Percentiles rank a stretch among this genome's conserved stretches.
These are phyloP conservation scores for Hydrozoanthus gracilis DNA, from an alignment of 92 coral and sea anemone genomes.

Conservation along the genomic window DNA sequence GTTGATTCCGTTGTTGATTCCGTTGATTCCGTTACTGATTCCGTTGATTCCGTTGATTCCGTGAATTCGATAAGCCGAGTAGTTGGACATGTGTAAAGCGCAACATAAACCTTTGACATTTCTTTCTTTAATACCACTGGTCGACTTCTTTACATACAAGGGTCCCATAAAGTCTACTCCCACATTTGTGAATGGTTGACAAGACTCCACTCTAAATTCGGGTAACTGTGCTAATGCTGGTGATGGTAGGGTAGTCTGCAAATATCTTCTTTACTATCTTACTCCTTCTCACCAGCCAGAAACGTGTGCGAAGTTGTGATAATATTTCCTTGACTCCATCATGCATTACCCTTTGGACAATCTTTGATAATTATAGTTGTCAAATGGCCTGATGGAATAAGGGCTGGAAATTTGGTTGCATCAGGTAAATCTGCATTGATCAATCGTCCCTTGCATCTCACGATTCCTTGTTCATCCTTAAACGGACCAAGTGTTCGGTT, in stretches of 20 bases:
- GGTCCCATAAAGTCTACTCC: constrained; percentile 65
- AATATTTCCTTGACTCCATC: constrained; percentile 46
- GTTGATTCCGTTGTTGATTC: not conserved
- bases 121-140: constrained; percentile 37
- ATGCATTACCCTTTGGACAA: constrained; percentile 35
- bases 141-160: constrained; percentile 46
- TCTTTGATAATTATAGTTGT: constrained; percentile 31
- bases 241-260: constrained; percentile 43
- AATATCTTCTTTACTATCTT: constrained; percentile 47
- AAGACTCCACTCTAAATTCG: constrained; percentile 36
- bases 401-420: constrained; percentile 12
- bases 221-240: constrained; percentile 51
- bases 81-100: constrained; percentile 50
- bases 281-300: constrained; percentile 46
- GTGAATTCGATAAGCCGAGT: not conserved
- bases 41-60: not conserved
- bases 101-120: constrained; percentile 52
- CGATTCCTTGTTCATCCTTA: constrained; percentile 39
- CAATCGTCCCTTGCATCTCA: constrained; percentile 35
- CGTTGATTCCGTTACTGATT: not conserved
- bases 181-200: constrained; percentile 55
- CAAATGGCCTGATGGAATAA: constrained; percentile 33
- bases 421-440: constrained; percentile 33
- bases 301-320: constrained; percentile 41
- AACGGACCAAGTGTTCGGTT: constrained; percentile 39